Evolutionary conservation across 2,888 invertebrate species (phyloP), one percentile per base, ranked within the genome.

Genomic region (Therioaphis trifolii): DNA sequence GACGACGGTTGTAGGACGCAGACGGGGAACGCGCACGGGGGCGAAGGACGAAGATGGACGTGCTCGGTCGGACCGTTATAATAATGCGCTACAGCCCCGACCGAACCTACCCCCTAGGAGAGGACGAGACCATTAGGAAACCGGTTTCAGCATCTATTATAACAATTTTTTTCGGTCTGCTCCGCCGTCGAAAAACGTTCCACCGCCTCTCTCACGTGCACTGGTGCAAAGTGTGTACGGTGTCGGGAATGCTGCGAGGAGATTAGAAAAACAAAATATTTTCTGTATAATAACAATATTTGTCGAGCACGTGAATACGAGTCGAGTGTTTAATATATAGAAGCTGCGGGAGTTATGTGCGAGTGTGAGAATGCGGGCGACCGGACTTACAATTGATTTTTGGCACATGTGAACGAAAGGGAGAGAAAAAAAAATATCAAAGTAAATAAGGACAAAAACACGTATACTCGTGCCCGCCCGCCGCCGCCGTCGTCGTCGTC

Each of bases 141-240:
- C 55, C 55, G 55, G 55, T 55, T 55, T 55, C 55, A 9, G 21
- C 55, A 21, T 55, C 9, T 55, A 18, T 55, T 21, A n/a, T 55
- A 49, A 49, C 21, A n/a, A n/a, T 55, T 46, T 49, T 55, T 55
- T 55, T 55, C 21, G n/a, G 55, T 55, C 55, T 55, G 55, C 55
- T 18, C 49, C 55, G 21, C 9, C 55, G 55, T 55, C 55, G 55
- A n/a, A n/a, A n/a, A n/a, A n/a, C n/a, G n/a, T n/a, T n/a, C 52
- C 3, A n/a, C 14, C 11, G 12, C 11, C 46, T 7, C 49, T 49
- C 49, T 49, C 4, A 4, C 18, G 18, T 49, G 5, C 9, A 9
- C 9, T n/a, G n/a, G 55, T 55, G 55, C 55, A 55, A 55, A 55
- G 55, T 55, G n/a, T n/a, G n/a, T n/a, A n/a, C n/a, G 55, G 55